A percentile compares a stretch with the other conserved stretches of the same genome.
These are phyloP conservation scores for Tupiocoris notatus DNA, from an alignment of 2,888 invertebrate genomes.

Conservation along the genomic window DNA sequence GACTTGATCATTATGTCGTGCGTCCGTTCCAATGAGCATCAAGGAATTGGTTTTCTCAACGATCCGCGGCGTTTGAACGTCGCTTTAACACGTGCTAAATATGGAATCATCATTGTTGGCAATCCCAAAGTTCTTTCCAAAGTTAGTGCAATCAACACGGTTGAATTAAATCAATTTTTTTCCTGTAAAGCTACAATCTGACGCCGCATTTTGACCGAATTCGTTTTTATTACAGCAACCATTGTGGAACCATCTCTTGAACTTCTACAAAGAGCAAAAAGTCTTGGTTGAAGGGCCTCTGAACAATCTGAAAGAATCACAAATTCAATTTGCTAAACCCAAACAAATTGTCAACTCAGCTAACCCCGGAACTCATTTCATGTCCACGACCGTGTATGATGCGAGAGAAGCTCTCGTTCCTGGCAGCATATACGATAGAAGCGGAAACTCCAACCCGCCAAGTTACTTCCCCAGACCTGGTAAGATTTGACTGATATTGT, in stretches of 20 bases:
- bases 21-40: conserved; percentile 96
- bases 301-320: conserved; percentile 92
- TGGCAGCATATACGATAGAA: conserved; percentile 88
- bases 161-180: too few relatives aligned
- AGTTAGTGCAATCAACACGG: too few relatives aligned
- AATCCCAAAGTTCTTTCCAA: conserved; percentile 98
- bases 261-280: conserved; percentile 96
- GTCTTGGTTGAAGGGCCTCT: conserved; percentile 96
- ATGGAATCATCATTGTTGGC: conserved; percentile 96
- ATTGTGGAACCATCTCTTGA: conserved; percentile 95
- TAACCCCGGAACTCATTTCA: conserved; percentile 95
- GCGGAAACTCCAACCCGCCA: conserved; percentile 54
- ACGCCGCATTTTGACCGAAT: background rate
- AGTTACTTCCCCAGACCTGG: conserved; percentile 54
- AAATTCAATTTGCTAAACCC: conserved; percentile 96
- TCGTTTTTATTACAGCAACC: conserved; percentile 79
- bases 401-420: conserved; percentile 93
- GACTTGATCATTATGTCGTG: conserved; percentile 99
- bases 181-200: background rate
- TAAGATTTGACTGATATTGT: conserved; percentile 17
- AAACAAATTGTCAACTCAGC: conserved; percentile 91
- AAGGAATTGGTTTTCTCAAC: conserved; percentile 97
- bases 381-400: conserved; percentile 96
- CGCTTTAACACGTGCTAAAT: conserved; percentile 94
- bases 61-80: conserved; percentile 98